Percentiles rank a stretch among this genome's conserved stretches.
These are phyloP conservation scores for Nomada fabriciana DNA, from an alignment of 2,888 invertebrate species.

Conservation along the genomic window DNA sequence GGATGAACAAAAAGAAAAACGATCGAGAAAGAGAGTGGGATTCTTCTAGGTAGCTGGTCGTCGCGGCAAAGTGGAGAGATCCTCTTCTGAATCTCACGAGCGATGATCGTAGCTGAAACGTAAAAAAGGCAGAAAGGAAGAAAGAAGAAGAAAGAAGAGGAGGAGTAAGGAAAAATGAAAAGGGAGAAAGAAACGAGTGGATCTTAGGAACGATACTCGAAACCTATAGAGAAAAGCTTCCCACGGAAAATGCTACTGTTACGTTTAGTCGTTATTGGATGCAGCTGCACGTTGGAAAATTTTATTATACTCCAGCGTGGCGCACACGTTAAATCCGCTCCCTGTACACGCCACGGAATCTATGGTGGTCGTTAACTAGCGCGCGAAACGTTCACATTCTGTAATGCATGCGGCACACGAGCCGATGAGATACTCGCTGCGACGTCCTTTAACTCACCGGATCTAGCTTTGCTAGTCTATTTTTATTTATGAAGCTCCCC, in stretches of 20 bases:
- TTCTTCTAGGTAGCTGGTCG: conserved; percentile 27
- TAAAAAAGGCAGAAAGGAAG: conserved; percentile 14
- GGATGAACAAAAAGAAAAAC: background rate
- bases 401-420: conserved; percentile 22
- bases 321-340: conserved; percentile 20
- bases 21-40: background rate
- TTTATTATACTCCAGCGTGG: conserved; percentile 44
- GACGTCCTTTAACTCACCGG: conserved; percentile 6
- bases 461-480: background rate
- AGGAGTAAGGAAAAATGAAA: background rate
- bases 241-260: background rate
- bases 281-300: conserved; percentile 16
- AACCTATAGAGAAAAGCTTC: conserved; percentile 37
- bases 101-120: conserved; percentile 28
- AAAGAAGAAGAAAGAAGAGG: background rate
- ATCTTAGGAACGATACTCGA: conserved; percentile 13
- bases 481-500: conserved; percentile 17
- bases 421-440: conserved; percentile 10
- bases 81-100: conserved; percentile 39
- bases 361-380: conserved; percentile 35
- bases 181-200: background rate
- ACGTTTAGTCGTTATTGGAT: conserved; percentile 29
- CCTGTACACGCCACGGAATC: conserved; percentile 10
- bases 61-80: conserved; percentile 36
- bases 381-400: background rate